Percentiles rank a stretch among this genome's conserved stretches.
These are phyloP conservation scores for Proterorhinus semilunaris DNA, from an alignment of 2,113 vertebrate genomes.

Conservation along the genomic window DNA sequence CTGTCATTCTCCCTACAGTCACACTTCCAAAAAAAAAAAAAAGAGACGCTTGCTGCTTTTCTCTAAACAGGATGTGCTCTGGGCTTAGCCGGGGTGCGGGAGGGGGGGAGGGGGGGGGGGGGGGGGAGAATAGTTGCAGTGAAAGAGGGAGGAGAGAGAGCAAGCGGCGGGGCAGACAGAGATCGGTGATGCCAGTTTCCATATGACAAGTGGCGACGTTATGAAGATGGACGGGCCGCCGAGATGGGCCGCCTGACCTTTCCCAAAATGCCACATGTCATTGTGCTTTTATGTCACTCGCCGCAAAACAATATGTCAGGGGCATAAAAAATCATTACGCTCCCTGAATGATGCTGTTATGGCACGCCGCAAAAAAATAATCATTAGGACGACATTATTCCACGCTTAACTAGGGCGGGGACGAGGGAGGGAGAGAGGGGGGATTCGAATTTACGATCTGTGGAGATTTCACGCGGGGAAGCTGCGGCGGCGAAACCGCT, in stretches of 20 bases:
- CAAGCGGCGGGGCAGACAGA: conserved; percentile 58
- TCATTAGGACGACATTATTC: conserved; percentile 86
- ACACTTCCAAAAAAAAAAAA: conserved; percentile 31
- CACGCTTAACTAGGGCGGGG: conserved; percentile 75
- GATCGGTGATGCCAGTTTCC: conserved; percentile 82
- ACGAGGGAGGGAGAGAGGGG: conserved; percentile 25
- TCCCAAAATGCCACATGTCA: conserved; percentile 99
- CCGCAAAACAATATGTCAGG: conserved; percentile 98
- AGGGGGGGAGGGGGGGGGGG: too few relatives aligned
- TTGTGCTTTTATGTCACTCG: conserved; percentile 98
- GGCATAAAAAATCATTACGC: conserved; percentile 98
- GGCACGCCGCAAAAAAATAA: conserved; percentile 79
- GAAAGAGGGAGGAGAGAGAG: conserved; percentile 25
- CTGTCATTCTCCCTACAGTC: conserved; percentile 36
- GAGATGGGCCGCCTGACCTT: conserved; percentile 95
- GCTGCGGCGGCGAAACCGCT: conserved; percentile 34
- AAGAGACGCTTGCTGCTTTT: not conserved
- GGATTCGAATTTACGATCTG: conserved; percentile 67
- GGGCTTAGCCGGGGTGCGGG: not conserved
- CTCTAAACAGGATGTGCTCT: not conserved
- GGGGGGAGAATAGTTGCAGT: conserved; percentile 10
- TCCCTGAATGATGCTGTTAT: conserved; percentile 83
- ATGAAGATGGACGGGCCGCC: conserved; percentile 82
- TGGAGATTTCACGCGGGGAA: conserved; percentile 57
- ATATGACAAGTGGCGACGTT: conserved; percentile 83